phyloP scores from a whole-genome alignment of 23 tunicate species.

The Trididemnum miniatum region DNA sequence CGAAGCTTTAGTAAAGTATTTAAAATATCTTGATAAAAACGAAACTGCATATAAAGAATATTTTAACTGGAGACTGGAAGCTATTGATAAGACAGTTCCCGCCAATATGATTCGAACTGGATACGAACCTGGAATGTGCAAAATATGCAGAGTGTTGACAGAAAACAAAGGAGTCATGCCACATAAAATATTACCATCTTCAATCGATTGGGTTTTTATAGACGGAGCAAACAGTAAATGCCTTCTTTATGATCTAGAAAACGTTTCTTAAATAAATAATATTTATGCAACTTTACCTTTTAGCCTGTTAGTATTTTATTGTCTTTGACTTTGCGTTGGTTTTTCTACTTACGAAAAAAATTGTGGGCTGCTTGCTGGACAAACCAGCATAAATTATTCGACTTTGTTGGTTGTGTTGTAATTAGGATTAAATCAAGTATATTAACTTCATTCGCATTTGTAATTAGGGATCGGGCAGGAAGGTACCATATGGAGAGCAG shows the following conservation, averaged over 20 bases:
- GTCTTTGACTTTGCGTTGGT: too few relatives aligned
- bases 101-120: conserved; percentile 31
- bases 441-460: too few relatives aligned
- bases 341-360: too few relatives aligned
- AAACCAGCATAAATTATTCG: too few relatives aligned
- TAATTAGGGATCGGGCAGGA: too few relatives aligned
- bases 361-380: too few relatives aligned
- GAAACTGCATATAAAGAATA: conserved; percentile 56
- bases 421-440: too few relatives aligned
- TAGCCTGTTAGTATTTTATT: too few relatives aligned
- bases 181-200: conserved; percentile 15
- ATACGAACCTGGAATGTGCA: conserved; percentile 51
- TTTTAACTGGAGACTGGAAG: conserved; percentile 41
- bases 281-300: too few relatives aligned
- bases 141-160: conserved; percentile 30
- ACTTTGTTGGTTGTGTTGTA: too few relatives aligned
- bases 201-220: conserved; percentile 43
- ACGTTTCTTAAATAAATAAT: too few relatives aligned
- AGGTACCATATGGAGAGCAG: too few relatives aligned
- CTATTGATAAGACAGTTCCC: not conserved
- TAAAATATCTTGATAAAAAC: conserved; percentile 53
- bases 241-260: conserved; percentile 1
- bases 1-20: conserved; percentile 32
- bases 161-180: conserved; percentile 46
- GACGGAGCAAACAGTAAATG: conserved; percentile 17